These are phyloP conservation scores for Siniperca chuatsi DNA, from an alignment of 2,113 vertebrate species.

Conservation along the genomic window DNA sequence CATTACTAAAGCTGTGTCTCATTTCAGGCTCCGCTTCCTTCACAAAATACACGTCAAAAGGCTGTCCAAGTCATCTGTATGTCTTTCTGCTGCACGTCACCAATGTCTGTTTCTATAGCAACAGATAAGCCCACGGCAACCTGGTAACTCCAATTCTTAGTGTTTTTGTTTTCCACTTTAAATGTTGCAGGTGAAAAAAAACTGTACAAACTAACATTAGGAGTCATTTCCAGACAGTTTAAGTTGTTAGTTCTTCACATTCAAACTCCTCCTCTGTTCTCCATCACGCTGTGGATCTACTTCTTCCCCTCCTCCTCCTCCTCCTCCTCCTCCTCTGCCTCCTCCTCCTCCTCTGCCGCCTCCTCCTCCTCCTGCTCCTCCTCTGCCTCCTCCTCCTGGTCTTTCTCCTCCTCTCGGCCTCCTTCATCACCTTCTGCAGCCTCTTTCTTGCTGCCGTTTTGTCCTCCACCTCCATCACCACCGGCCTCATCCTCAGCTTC, in stretches of 20 bases:
- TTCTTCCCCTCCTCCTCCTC: neutral
- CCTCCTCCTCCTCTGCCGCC: too few species aligned
- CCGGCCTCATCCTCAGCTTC: constrained; percentile 31
- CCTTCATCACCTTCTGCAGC: neutral
- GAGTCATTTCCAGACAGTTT: neutral
- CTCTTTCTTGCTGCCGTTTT: constrained; percentile 18
- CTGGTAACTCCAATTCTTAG: neutral
- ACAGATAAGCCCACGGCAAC: constrained; percentile 3
- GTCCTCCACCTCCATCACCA: constrained; percentile 9
- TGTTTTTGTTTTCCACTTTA: neutral
- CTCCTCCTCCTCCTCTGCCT: too few species aligned
- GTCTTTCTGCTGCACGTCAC: neutral
- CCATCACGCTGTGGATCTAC: neutral
- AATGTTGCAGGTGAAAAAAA: neutral
- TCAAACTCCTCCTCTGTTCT: neutral
- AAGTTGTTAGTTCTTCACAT: constrained; percentile 10
- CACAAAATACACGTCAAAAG: neutral
- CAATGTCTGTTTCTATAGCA: constrained; percentile 9
- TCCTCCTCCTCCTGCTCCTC: neutral
- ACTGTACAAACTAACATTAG: neutral
- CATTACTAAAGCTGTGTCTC: neutral
- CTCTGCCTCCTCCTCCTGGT: neutral
- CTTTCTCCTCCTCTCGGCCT: constrained; percentile 9
- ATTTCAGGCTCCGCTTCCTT: neutral
- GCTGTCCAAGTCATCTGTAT: neutral